These are phyloP conservation scores for Sinella curviseta DNA, from an alignment of 1,140 invertebrate species.

Conservation along the genomic window DNA sequence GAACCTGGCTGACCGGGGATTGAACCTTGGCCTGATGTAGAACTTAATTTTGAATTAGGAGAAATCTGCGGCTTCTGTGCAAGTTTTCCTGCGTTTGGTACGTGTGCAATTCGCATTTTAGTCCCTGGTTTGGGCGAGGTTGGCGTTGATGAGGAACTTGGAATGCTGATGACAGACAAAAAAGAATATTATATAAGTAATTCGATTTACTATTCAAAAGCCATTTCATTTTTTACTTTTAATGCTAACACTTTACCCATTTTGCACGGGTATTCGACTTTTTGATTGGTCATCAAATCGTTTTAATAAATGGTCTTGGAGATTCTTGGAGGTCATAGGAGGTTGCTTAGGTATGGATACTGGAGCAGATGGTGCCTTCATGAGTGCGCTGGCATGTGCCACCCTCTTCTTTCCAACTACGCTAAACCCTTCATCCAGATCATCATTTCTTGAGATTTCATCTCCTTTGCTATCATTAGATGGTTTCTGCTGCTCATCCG, in stretches of 20 bases:
- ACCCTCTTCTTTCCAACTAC: conserved; percentile 8
- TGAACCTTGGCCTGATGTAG: not conserved
- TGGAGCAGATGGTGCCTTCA: not conserved
- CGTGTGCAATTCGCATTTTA: conserved; percentile 61
- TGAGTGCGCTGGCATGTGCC: conserved; percentile 10
- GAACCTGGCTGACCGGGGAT: conserved; percentile 53
- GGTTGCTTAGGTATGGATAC: not conserved
- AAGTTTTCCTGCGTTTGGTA: conserved; percentile 62
- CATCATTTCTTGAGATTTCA: not conserved
- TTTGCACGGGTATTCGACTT: not conserved
- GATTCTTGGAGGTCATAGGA: not conserved
- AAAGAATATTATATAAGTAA: not conserved
- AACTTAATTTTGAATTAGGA: conserved; percentile 43
- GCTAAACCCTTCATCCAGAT: not conserved
- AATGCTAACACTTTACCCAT: not conserved
- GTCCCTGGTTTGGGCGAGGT: conserved; percentile 31
- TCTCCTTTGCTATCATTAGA: not conserved
- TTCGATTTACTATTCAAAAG: not conserved
- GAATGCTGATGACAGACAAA: not conserved
- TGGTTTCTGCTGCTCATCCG: conserved; percentile 35
- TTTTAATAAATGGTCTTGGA: not conserved
- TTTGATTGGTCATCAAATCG: not conserved
- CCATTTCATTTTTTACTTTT: not conserved
- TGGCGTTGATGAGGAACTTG: not conserved
- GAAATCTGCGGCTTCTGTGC: conserved; percentile 51